Evolutionary conservation across 2,113 vertebrate genomes (phyloP), one percentile per base, ranked within the genome.

Genomic region (Rhodinocichla rosea): DNA sequence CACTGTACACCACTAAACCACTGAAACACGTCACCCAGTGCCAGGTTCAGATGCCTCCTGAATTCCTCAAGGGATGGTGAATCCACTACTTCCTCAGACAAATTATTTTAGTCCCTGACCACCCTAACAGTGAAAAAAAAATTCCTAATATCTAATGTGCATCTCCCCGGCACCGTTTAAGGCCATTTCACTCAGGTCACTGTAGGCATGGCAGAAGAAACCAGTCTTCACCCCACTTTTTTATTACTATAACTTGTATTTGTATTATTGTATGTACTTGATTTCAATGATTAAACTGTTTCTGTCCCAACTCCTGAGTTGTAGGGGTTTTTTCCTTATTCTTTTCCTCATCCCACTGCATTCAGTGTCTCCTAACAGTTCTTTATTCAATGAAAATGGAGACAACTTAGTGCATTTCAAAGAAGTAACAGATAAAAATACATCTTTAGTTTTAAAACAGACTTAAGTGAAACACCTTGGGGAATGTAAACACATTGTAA

Each of bases 111-210:
- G 33, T 20, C 19, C 28, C 23, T 87, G 28, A 39, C 3, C 2
- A 23, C 11, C 4, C 5, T 28, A 62, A 62, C 5, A 37, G 10
- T 13, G 15, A 60, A 69, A 62, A 27, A 7, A 1, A 0, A 5
- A 24, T 50, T 53, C 9, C 23, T 62, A 30, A 18, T 86, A 44
- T 12, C 32, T 59, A 44, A 28, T 15, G n/a, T 45, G 28, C 13
- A 62, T 62, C 19, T 39, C 4, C 12, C 15, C 12, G 39, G 27
- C 33, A 52, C 6, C 11, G 6, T 28, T 62, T 45, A 62, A 45
- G 13, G n/a, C 8, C 22, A 23, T 69, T 78, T 87, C 5, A 4
- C 55, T 53, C 23, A 16, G 15, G 15, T 45, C 13, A 53, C 19
- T 39, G 6, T 13, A 45, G 28, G n/a, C 5, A 20, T 62, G 26